phyloP scores from a whole-genome alignment of 2,113 vertebrate genomes.

The Genyomyrus donnyi region DNA sequence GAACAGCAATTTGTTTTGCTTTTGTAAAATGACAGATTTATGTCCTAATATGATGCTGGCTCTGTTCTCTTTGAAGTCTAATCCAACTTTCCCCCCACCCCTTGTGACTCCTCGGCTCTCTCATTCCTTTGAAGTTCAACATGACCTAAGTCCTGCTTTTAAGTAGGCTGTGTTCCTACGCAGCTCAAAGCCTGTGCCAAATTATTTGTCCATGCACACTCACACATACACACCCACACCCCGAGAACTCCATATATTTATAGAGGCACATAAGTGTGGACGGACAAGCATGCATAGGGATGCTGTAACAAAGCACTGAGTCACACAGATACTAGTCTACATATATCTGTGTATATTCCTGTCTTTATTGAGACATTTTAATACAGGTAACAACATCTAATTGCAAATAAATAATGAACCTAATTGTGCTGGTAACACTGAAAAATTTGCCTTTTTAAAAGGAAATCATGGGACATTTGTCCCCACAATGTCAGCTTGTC shows the following conservation, averaged over 20 bases:
- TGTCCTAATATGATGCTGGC: background rate
- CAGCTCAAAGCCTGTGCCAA: background rate
- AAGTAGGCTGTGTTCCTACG: background rate
- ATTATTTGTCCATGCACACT: background rate
- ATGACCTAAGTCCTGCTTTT: background rate
- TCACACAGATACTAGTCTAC: background rate
- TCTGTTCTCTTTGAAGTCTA: constrained; percentile 3
- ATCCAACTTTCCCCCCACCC: background rate
- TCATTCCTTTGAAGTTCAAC: background rate
- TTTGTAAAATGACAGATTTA: constrained; percentile 7
- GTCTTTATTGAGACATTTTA: background rate
- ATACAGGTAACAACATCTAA: background rate
- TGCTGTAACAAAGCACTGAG: background rate
- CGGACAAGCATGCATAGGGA: background rate
- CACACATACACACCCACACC: background rate
- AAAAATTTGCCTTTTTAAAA: background rate
- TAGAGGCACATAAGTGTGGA: background rate
- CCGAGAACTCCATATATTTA: background rate
- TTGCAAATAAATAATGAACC: background rate
- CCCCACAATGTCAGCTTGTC: background rate
- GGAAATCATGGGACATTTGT: background rate
- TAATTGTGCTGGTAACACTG: background rate
- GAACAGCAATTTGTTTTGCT: background rate
- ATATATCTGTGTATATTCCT: background rate
- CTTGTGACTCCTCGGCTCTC: background rate